A percentile compares a stretch with the other conserved stretches of the same genome.
These are phyloP conservation scores for Amphiprion percula DNA, from an alignment of 2,113 vertebrate genomes.

Conservation along the genomic window DNA sequence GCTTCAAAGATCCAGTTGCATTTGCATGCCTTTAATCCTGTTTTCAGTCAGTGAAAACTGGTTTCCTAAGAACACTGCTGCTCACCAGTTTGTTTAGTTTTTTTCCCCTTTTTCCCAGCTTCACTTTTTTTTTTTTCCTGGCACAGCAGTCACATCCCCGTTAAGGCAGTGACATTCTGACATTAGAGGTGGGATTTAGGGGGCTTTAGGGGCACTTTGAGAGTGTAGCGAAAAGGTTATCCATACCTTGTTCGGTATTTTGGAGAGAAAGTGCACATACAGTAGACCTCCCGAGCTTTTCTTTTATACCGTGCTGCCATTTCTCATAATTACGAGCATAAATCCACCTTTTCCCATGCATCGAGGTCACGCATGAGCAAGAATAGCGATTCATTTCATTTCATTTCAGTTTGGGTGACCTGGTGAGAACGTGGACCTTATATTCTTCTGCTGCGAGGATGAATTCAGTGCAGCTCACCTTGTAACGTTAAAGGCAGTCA, in stretches of 20 bases:
- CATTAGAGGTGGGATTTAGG: conserved; percentile 18
- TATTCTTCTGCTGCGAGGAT: conserved; percentile 38
- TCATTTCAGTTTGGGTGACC: conserved; percentile 8
- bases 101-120: too few species aligned
- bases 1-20: too few species aligned
- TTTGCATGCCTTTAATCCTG: too few species aligned
- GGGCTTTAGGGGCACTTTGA: background rate
- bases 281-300: background rate
- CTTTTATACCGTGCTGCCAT: background rate
- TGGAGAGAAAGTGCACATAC: background rate
- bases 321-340: background rate
- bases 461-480: conserved; percentile 40
- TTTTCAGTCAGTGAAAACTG: too few species aligned
- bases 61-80: too few species aligned
- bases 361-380: background rate
- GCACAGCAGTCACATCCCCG: background rate
- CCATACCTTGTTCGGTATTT: background rate
- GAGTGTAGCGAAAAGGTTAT: conserved; percentile 27
- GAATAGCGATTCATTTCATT: too few species aligned
- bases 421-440: conserved; percentile 62
- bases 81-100: too few species aligned
- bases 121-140: background rate
- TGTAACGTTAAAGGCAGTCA: conserved; percentile 42
- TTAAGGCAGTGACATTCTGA: conserved; percentile 13
- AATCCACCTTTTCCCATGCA: background rate